Evolutionary conservation across 2,888 invertebrate genomes (phyloP).

Genomic region (Tetrapedia diversipes): DNA sequence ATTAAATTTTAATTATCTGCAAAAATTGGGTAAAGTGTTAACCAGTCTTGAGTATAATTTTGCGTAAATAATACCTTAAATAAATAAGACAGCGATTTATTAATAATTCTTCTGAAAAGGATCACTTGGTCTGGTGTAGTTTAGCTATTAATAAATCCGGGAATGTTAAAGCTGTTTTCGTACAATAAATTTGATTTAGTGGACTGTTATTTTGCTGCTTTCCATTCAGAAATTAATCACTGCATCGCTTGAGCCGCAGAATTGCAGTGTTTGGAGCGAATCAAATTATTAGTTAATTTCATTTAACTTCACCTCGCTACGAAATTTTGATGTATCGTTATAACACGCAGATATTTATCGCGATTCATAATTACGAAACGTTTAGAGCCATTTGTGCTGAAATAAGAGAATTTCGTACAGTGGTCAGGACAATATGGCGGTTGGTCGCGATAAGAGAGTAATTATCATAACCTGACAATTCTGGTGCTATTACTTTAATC

Average conservation of each 20-base stretch:
- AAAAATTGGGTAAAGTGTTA: no score
- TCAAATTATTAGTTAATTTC: not conserved
- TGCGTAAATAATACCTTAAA: no score
- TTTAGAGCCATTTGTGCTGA: not conserved
- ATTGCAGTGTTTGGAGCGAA: not conserved
- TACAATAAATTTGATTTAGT: not conserved
- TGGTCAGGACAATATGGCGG: slow-evolving; percentile 4
- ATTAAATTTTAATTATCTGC: no score
- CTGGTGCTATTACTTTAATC: slow-evolving; percentile 23
- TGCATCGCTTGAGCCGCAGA: not conserved
- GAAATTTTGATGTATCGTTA: not conserved
- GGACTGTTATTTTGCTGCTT: not conserved
- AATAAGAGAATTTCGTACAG: not conserved
- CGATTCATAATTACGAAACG: not conserved
- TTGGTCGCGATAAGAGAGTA: not conserved
- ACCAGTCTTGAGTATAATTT: no score
- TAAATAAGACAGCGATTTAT: no score
- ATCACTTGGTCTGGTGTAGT: no score
- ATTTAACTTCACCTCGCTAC: not conserved
- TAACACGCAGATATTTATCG: not conserved
- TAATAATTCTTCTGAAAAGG: no score
- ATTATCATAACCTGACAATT: slow-evolving; percentile 24
- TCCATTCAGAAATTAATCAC: not conserved
- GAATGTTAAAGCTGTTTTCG: not conserved
- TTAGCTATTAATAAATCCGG: not conserved